Evolutionary conservation across 2,797 vertebrate genomes (phyloP).

Genomic region (Sebastes wilsoni): DNA sequence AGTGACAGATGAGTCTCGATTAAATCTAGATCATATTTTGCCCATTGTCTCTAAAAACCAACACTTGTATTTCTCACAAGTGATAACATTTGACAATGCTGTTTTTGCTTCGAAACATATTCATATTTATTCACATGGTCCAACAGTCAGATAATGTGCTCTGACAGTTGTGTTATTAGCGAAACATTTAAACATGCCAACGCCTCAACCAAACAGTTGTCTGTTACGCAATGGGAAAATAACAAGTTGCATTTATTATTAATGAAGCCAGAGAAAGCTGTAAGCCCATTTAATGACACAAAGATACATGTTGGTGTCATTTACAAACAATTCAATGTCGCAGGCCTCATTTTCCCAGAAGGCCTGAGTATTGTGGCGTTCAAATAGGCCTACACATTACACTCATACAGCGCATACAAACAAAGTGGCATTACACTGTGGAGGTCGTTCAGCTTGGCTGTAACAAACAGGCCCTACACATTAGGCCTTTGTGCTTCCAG

Average conservation of each 20-base stretch:
- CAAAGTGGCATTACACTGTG: conserved; percentile 39
- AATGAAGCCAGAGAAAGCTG: background rate
- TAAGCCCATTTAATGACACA: background rate
- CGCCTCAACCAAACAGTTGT: background rate
- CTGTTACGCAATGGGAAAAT: background rate
- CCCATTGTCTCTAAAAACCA: background rate
- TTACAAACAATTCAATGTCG: background rate
- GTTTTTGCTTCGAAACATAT: background rate
- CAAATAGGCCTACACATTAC: conserved; percentile 14
- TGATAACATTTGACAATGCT: background rate
- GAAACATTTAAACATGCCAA: background rate
- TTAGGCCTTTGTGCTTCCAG: conserved; percentile 77
- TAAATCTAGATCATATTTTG: background rate
- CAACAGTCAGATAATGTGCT: background rate
- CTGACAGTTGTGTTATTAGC: background rate
- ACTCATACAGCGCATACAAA: conserved; percentile 35
- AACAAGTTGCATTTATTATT: background rate
- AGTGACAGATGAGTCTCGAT: background rate
- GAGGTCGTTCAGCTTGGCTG: conserved; percentile 57
- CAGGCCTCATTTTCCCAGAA: background rate
- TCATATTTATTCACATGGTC: background rate
- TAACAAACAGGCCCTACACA: conserved; percentile 64
- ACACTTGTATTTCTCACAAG: background rate
- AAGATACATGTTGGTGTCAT: background rate
- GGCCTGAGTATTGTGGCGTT: conserved; percentile 1